phyloP scores from a whole-genome alignment of 1,140 invertebrate genomes.

The Leptonema lineaticorne region DNA sequence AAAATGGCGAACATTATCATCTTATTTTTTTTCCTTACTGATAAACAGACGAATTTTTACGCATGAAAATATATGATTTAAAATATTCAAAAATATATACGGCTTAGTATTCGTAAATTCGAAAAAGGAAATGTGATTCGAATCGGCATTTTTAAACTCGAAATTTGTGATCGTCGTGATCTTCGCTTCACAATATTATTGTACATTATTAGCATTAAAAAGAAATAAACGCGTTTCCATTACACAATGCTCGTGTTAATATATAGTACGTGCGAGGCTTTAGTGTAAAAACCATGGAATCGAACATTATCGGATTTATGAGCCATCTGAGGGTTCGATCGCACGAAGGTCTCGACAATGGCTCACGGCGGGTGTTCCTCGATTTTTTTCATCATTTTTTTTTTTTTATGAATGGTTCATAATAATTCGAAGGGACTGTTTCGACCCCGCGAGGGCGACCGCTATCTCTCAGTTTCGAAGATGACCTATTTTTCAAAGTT shows the following conservation, averaged over 20 bases:
- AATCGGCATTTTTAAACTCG: too few relatives aligned
- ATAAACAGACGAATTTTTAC: too few relatives aligned
- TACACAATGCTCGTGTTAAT: too few relatives aligned
- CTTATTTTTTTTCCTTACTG: too few relatives aligned
- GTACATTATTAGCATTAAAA: background rate
- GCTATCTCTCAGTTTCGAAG: slow-evolving; percentile 3
- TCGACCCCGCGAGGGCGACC: background rate
- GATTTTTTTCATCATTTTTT: too few relatives aligned
- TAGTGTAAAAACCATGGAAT: background rate
- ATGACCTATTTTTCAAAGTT: slow-evolving; percentile 27
- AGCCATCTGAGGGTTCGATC: background rate
- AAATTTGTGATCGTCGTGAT: too few relatives aligned
- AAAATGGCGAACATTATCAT: too few relatives aligned
- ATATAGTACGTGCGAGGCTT: background rate
- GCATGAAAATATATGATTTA: too few relatives aligned
- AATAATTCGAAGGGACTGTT: background rate
- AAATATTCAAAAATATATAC: too few relatives aligned
- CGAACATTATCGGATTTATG: slow-evolving; percentile 2
- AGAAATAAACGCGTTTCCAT: background rate
- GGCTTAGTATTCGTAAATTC: too few relatives aligned
- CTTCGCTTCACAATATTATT: too few relatives aligned
- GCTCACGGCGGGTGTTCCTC: slow-evolving; percentile 12
- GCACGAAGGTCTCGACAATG: slow-evolving; percentile 1
- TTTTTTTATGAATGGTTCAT: slow-evolving; percentile 10
- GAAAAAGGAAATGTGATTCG: too few relatives aligned